Conservation (phyloP, 1,140 invertebrate genomes). For the Cotesia typhae region DNA sequence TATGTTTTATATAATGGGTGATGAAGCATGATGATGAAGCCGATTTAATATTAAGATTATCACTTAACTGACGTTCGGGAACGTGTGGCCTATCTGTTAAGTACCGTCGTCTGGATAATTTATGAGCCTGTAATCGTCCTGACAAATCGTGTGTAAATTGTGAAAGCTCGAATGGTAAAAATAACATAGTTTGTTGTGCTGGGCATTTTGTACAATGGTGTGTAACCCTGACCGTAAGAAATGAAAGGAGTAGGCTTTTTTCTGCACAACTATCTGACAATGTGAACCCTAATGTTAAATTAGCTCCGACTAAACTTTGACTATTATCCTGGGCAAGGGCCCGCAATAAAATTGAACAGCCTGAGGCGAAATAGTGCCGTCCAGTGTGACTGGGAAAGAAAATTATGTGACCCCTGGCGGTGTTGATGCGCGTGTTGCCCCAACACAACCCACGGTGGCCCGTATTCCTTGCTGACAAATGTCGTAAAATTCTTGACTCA, state of each 20-base stretch:
- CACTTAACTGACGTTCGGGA: constrained; percentile 10
- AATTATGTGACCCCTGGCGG: constrained; percentile 32
- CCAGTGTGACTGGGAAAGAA: too few species aligned
- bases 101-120: constrained; percentile 49
- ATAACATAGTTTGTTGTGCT: constrained; percentile 39
- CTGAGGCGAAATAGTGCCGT: constrained; percentile 31
- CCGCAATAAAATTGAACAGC: constrained; percentile 60
- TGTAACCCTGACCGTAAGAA: neutral
- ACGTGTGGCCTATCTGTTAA: constrained; percentile 32
- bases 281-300: neutral
- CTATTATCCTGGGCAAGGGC: constrained; percentile 31
- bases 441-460: constrained; percentile 37
- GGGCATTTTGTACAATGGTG: neutral
- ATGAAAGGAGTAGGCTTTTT: constrained; percentile 8
- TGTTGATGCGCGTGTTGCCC: constrained; percentile 35
- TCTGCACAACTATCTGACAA: neutral
- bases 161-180: constrained; percentile 51
- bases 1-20: neutral
- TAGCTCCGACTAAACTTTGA: neutral
- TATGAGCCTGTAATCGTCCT: constrained; percentile 57
- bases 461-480: neutral
- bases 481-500: constrained; percentile 30
- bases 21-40: constrained; percentile 8
- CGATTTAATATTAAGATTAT: constrained; percentile 1
- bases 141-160: constrained; percentile 63